Percentiles rank a stretch among this genome's conserved stretches.
phyloP scores from a whole-genome alignment of 2,888 invertebrate genomes.

The Cremastinae sp. region DNA sequence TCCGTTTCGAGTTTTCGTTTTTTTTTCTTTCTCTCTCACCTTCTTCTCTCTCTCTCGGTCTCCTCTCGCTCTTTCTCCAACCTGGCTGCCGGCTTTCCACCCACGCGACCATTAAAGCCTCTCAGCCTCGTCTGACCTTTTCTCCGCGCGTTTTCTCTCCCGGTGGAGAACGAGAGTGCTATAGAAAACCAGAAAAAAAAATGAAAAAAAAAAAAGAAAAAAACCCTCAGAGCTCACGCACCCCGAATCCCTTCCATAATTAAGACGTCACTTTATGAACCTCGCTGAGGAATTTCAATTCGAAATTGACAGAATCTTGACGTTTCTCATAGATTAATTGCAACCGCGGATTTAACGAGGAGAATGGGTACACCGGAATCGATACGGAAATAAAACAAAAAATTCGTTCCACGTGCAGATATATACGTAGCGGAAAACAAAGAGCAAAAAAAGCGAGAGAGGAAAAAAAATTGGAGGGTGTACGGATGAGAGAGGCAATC shows the following conservation, averaged over 20 bases:
- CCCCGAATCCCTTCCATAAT: constrained; percentile 73
- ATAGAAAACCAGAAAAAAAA: background rate
- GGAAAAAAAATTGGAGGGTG: constrained; percentile 37
- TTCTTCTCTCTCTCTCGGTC: background rate
- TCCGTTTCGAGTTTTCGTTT: constrained; percentile 53
- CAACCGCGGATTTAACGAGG: too few species aligned
- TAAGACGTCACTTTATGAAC: constrained; percentile 75
- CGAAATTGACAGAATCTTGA: constrained; percentile 30
- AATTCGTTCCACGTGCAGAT: constrained; percentile 10
- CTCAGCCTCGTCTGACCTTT: constrained; percentile 33
- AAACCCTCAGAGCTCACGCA: constrained; percentile 66
- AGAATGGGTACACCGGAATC: too few species aligned
- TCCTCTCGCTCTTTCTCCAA: constrained; percentile 4
- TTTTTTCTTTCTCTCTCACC: background rate
- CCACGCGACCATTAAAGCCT: constrained; percentile 72
- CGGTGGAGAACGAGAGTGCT: constrained; percentile 32
- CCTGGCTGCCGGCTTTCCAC: constrained; percentile 67
- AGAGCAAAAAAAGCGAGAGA: constrained; percentile 42
- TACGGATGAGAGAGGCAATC: constrained; percentile 52
- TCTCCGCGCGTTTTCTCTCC: constrained; percentile 49
- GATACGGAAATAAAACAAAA: constrained; percentile 15
- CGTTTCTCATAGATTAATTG: constrained; percentile 27
- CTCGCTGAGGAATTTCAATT: constrained; percentile 62
- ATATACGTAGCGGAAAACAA: constrained; percentile 2
- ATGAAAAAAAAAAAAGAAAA: constrained; percentile 8